Conservation (phyloP, 1,140 invertebrate genomes). For the Drosophila littoralis region DNA sequence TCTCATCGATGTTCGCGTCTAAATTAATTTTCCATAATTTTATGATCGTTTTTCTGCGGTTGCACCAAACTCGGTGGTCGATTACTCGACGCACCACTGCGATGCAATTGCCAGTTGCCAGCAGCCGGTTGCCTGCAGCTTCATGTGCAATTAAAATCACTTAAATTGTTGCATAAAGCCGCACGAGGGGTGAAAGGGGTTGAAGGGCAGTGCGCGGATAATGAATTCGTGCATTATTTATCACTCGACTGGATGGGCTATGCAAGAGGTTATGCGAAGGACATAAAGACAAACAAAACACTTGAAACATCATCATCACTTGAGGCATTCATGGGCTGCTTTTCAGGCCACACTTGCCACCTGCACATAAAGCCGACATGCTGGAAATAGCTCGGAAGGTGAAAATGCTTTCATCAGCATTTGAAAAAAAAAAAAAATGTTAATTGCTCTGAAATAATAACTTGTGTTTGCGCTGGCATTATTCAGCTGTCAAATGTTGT, state of each 20-base stretch:
- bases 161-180: slow-evolving; percentile 47
- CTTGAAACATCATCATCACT: slow-evolving; percentile 27
- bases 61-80: slow-evolving; percentile 3
- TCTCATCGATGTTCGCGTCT: slow-evolving; percentile 8
- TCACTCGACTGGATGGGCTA: slow-evolving; percentile 34
- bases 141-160: slow-evolving; percentile 67
- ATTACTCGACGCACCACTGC: background rate
- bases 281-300: slow-evolving; percentile 45
- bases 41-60: slow-evolving; percentile 50
- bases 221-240: slow-evolving; percentile 76
- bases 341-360: background rate
- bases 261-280: slow-evolving; percentile 37
- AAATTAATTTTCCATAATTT: slow-evolving; percentile 79
- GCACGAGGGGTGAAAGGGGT: background rate
- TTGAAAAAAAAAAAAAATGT: background rate
- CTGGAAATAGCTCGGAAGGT: background rate
- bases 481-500: no score
- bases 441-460: background rate
- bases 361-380: background rate
- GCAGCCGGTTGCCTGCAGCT: slow-evolving; percentile 3
- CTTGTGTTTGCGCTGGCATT: no score
- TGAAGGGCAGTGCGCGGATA: slow-evolving; percentile 50
- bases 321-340: background rate
- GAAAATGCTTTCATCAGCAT: background rate
- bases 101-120: slow-evolving; percentile 1